Evolutionary conservation across 2,113 vertebrate genomes (phyloP).

Genomic region (Carlito syrichta): DNA sequence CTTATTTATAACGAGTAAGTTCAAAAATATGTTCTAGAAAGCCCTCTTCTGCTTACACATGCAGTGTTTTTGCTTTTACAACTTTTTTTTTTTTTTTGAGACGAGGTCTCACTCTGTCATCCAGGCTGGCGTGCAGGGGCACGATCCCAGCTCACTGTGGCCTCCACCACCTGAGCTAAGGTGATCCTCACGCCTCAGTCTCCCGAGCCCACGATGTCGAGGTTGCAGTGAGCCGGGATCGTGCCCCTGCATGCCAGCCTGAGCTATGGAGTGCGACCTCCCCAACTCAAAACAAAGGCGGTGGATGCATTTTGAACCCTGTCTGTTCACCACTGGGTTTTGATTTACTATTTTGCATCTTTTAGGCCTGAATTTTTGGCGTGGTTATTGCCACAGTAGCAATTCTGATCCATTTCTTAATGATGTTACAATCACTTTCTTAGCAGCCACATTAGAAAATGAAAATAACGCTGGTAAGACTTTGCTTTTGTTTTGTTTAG

Average conservation of each 20-base stretch:
- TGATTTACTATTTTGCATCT: background rate
- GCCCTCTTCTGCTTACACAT: background rate
- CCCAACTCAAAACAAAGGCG: background rate
- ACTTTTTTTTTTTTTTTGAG: background rate
- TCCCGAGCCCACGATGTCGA: background rate
- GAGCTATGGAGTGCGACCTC: background rate
- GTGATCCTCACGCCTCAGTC: background rate
- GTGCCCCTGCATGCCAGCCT: background rate
- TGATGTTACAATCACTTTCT: background rate
- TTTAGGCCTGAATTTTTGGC: background rate
- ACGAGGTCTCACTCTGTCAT: background rate
- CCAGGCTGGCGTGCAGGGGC: no score
- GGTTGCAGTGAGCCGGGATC: background rate
- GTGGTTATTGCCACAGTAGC: background rate
- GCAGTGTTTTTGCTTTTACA: background rate
- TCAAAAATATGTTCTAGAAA: background rate
- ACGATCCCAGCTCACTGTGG: no score
- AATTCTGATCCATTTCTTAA: constrained; percentile 19
- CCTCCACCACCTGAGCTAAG: background rate
- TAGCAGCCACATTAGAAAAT: constrained; percentile 35
- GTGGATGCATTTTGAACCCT: background rate
- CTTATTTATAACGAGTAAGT: background rate
- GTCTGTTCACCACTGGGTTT: background rate
- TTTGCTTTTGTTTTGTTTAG: constrained; percentile 12
- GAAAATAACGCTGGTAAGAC: background rate